Evolutionary conservation across 2,888 invertebrate genomes (phyloP).

Genomic region (Linyphia triangularis): DNA sequence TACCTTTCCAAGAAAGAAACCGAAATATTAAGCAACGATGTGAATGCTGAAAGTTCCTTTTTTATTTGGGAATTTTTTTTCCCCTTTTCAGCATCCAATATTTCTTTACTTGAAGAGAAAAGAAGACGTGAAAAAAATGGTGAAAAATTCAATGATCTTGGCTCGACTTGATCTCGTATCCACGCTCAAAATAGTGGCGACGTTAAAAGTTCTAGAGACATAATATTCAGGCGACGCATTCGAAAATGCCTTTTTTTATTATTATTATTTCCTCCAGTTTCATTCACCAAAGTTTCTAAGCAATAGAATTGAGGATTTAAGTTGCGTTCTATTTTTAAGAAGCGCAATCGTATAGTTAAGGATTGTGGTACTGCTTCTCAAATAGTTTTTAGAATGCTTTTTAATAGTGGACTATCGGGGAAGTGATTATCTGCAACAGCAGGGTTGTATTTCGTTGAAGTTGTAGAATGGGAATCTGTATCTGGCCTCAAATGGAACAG

Average conservation of each 20-base stretch:
- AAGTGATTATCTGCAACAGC: neutral
- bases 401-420: neutral
- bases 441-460: neutral
- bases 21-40: constrained; percentile 51
- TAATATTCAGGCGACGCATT: constrained; percentile 41
- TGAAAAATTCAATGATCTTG: constrained; percentile 60
- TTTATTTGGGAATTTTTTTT: neutral
- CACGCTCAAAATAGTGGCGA: constrained; percentile 40
- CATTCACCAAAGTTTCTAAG: constrained; percentile 20
- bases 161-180: constrained; percentile 52
- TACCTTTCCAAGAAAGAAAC: constrained; percentile 19
- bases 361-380: neutral
- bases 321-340: neutral
- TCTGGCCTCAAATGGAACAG: neutral
- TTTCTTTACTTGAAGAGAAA: constrained; percentile 19
- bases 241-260: constrained; percentile 44
- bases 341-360: neutral
- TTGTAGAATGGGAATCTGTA: neutral
- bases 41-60: constrained; percentile 22
- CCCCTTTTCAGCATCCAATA: constrained; percentile 16
- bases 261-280: constrained; percentile 5
- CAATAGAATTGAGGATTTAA: neutral
- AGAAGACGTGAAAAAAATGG: constrained; percentile 12
- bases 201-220: constrained; percentile 51
- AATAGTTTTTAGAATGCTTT: neutral